Percentiles rank a stretch among this genome's conserved stretches.
These are phyloP conservation scores for Drosophila gunungcola DNA, from an alignment of 1,140 invertebrate genomes.

Conservation along the genomic window DNA sequence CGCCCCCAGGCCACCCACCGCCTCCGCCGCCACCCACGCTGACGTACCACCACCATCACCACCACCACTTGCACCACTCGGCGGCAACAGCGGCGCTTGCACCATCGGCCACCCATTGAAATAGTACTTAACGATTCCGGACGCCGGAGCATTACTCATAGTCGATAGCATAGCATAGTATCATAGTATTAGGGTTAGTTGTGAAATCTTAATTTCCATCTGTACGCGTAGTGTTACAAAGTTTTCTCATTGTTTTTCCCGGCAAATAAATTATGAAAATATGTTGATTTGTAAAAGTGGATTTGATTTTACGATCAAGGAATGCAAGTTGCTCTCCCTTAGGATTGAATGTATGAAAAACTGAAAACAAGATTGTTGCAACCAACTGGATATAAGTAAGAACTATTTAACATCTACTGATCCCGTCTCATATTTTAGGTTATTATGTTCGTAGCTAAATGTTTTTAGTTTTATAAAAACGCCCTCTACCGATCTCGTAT, in stretches of 20 bases:
- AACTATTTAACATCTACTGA: no score
- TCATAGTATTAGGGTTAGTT: conserved; percentile 27
- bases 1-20: conserved; percentile 22
- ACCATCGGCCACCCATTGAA: conserved; percentile 51
- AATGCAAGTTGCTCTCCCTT: no score
- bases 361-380: no score
- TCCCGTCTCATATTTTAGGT: no score
- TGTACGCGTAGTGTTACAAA: conserved; percentile 39
- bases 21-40: conserved; percentile 58
- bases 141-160: conserved; percentile 50
- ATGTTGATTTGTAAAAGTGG: conserved; percentile 56
- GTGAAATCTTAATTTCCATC: conserved; percentile 64
- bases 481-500: not conserved
- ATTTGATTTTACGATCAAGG: no score
- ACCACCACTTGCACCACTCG: conserved; percentile 69
- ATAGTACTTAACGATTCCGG: conserved; percentile 64
- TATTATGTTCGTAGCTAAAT: no score
- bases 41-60: conserved; percentile 70
- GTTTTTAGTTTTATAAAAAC: not conserved
- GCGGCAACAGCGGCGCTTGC: conserved; percentile 39
- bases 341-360: no score
- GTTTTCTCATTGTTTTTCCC: conserved; percentile 51
- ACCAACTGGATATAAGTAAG: no score
- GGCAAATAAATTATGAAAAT: conserved; percentile 70
- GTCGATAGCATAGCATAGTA: conserved; percentile 31